Percentiles rank a stretch among this genome's conserved stretches.
Evolutionary conservation across 1,140 invertebrate species (phyloP).

Genomic region (Drosophila kikkawai): DNA sequence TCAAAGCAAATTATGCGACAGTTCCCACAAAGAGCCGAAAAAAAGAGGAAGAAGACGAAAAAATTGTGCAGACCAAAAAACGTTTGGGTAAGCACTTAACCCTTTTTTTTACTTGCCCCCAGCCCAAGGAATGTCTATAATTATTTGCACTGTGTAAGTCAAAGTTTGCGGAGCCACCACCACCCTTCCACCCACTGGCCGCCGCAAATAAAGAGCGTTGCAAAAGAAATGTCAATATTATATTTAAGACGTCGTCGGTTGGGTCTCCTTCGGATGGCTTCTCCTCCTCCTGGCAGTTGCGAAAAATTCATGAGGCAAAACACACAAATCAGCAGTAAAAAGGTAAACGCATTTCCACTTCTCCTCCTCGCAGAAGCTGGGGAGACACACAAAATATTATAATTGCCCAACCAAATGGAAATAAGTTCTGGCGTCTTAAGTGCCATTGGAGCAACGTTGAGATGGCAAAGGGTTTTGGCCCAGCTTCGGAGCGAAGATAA

Average conservation of each 20-base stretch:
- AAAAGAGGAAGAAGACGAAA: conserved; percentile 20
- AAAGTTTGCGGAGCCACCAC: conserved; percentile 61
- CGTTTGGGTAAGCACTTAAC: conserved; percentile 77
- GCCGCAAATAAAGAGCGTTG: conserved; percentile 40
- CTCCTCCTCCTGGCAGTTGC: conserved; percentile 43
- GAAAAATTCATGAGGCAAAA: conserved; percentile 75
- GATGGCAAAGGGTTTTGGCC: conserved; percentile 38
- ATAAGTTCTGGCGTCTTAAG: conserved; percentile 82
- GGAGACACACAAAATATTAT: conserved; percentile 73
- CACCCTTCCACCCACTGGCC: conserved; percentile 2
- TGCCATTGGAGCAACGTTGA: conserved; percentile 64
- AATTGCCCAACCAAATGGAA: conserved; percentile 82
- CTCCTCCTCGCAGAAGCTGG: conserved; percentile 6
- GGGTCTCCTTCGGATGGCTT: conserved; percentile 38
- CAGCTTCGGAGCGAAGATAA: conserved; percentile 22
- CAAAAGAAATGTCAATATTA: conserved; percentile 83
- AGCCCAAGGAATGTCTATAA: conserved; percentile 70
- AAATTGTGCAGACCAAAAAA: conserved; percentile 61
- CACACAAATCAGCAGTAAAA: conserved; percentile 78
- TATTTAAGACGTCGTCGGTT: conserved; percentile 71
- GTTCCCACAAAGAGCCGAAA: conserved; percentile 62
- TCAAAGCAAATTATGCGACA: conserved; percentile 83
- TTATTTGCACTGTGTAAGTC: conserved; percentile 80
- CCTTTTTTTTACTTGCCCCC: conserved; percentile 61
- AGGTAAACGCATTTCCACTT: conserved; percentile 69